Evolutionary conservation across 1,140 invertebrate species (phyloP).

Genomic region (Leptinotarsa lineolata): DNA sequence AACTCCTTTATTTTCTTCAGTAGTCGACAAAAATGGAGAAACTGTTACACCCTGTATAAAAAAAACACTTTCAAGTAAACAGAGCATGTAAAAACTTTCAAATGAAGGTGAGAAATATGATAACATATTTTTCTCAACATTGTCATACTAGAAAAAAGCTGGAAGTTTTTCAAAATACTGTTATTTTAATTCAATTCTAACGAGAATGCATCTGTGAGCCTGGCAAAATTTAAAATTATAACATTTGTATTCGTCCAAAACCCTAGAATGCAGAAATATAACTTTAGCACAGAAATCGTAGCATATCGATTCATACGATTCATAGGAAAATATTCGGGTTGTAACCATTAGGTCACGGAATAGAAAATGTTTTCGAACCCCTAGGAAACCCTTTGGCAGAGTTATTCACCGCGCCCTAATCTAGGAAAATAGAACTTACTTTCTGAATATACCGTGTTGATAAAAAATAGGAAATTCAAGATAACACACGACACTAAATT

Average conservation of each 20-base stretch:
- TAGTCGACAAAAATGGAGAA: too few species aligned
- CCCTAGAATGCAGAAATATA: background rate
- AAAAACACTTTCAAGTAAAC: too few species aligned
- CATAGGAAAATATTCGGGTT: constrained; percentile 8
- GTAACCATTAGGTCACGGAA: background rate
- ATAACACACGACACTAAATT: constrained; percentile 30
- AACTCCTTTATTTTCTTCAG: too few species aligned
- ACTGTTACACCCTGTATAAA: too few species aligned
- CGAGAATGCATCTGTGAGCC: background rate
- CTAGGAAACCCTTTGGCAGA: background rate
- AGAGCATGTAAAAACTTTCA: too few species aligned
- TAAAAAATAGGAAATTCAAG: constrained; percentile 31
- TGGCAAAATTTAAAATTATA: background rate
- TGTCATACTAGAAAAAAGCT: too few species aligned
- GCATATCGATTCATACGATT: constrained; percentile 15
- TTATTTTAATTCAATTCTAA: too few species aligned
- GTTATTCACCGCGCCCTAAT: background rate
- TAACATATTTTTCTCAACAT: too few species aligned
- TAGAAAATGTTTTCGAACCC: background rate
- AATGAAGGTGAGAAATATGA: too few species aligned
- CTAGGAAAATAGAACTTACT: constrained; percentile 26
- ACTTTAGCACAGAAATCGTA: constrained; percentile 9
- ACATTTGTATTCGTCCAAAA: background rate
- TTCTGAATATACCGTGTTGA: constrained; percentile 23
- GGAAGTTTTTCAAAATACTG: too few species aligned